These are phyloP conservation scores for Blastobasis lacticolella DNA, from an alignment of 2,888 invertebrate species.

Conservation along the genomic window DNA sequence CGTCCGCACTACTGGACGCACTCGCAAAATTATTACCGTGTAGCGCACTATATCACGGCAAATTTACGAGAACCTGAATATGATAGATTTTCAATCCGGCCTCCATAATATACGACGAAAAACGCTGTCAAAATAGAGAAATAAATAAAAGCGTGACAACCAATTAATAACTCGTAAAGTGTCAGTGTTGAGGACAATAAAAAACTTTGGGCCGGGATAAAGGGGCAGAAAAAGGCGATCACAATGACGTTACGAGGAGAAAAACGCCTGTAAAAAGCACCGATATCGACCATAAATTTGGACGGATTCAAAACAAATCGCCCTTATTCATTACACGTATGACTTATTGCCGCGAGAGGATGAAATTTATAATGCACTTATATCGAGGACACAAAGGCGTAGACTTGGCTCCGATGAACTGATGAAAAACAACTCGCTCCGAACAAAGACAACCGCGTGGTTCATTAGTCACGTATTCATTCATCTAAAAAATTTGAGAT, in stretches of 20 bases:
- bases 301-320: constrained; percentile 73
- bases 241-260: constrained; percentile 64
- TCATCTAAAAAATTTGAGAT: constrained; percentile 1
- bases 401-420: constrained; percentile 35
- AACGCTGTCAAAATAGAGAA: constrained; percentile 72
- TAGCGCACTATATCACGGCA: constrained; percentile 69
- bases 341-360: constrained; percentile 62
- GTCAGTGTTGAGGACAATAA: constrained; percentile 67
- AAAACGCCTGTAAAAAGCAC: constrained; percentile 66
- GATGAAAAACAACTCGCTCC: constrained; percentile 40
- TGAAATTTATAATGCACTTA: constrained; percentile 63
- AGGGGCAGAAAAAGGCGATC: constrained; percentile 65
- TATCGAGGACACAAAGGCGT: constrained; percentile 51
- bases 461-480: constrained; percentile 64
- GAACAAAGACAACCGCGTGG: constrained; percentile 43
- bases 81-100: constrained; percentile 74
- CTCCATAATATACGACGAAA: constrained; percentile 65
- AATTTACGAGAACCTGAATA: constrained; percentile 74
- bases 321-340: constrained; percentile 74
- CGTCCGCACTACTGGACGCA: constrained; percentile 66
- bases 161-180: constrained; percentile 75
- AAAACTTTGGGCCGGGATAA: constrained; percentile 55
- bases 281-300: constrained; percentile 70
- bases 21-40: constrained; percentile 68
- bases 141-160: constrained; percentile 72